Evolutionary conservation across 2,888 invertebrate species (phyloP).

Genomic region (Metopia argyrocephala): DNA sequence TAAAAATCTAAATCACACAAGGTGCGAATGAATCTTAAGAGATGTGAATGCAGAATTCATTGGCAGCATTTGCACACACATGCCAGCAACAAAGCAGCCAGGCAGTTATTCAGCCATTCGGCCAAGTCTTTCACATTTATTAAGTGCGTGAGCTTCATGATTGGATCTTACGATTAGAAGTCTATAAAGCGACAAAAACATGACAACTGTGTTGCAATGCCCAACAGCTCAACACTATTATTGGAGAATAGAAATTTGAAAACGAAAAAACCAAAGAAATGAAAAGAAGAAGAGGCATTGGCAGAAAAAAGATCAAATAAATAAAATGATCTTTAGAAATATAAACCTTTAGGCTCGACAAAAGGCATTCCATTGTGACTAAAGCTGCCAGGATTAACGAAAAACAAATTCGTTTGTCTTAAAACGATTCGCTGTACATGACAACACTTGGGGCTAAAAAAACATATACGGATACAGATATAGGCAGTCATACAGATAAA

Average conservation of each 20-base stretch:
- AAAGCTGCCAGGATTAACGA: constrained; percentile 74
- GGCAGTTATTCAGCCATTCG: not conserved
- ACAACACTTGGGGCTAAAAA: not conserved
- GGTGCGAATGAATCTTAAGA: constrained; percentile 54
- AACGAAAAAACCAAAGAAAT: too few relatives aligned
- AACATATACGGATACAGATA: not conserved
- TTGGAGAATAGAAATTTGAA: not conserved
- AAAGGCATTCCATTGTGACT: constrained; percentile 64
- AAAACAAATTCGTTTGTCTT: constrained; percentile 67
- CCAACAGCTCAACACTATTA: constrained; percentile 30
- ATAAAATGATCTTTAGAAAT: constrained; percentile 53
- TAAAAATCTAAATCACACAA: constrained; percentile 48
- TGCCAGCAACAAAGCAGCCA: constrained; percentile 33
- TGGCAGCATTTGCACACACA: constrained; percentile 15
- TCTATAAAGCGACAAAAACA: constrained; percentile 79
- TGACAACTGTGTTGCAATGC: constrained; percentile 74
- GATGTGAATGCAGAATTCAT: constrained; percentile 35
- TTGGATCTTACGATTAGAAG: constrained; percentile 79
- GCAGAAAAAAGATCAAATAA: too few relatives aligned
- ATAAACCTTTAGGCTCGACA: constrained; percentile 58
- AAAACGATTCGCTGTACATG: constrained; percentile 26
- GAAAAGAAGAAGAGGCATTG: too few relatives aligned
- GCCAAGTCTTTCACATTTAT: constrained; percentile 73
- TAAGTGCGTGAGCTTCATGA: constrained; percentile 79
- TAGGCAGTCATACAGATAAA: constrained; percentile 37